Evolutionary conservation across 2,113 vertebrate species (phyloP), one percentile per base, ranked within the genome.

Genomic region (Mormyrus lacerda): DNA sequence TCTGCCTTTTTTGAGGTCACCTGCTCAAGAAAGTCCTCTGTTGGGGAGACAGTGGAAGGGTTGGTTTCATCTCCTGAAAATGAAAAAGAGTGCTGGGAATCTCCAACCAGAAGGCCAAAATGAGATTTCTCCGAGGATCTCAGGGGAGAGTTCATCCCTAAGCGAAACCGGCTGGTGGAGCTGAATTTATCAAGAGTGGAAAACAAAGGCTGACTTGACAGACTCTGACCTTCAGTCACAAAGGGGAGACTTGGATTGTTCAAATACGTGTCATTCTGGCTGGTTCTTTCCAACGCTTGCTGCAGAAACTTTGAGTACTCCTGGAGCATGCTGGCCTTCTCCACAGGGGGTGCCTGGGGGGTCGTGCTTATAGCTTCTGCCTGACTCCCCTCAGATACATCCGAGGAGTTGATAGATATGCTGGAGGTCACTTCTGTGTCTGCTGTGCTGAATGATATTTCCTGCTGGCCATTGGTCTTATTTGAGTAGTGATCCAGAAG

Each of bases 201-300:
- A 95, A 99, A 99, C 92, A 98, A 95, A 91, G 97, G 97, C 92
- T 98, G 97, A 79, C 51, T 47, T 47, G 79, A 89, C 39, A 84
- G 53, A 35, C 48, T 53, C 88, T 85, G 88, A 96, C 96, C 97
- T 94, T 99, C 98, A 24, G 97, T 97, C 92, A 98, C 97, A 96
- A 98, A 96, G 92, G 97, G 97, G 95, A 99, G 97, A 96, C 97
- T 98, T 53, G 97, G 96, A 95, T 96, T 98, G 93, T 97, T 99
- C 94, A 99, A 97, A 97, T 98, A 99, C 95, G 97, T 98, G 96
- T 99, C 98, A 89, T 99, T 99, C 97, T 99, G 98, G 96, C 98
- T 99, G 94, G 98, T 99, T 96, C 98, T 96, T 94, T 99, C 98
- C 95, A 99, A 94, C 15, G 98, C 98, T 95, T 99, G 98, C 91